Evolutionary conservation across 23 tunicate genomes (phyloP), one percentile per base, ranked within the genome.

Genomic region (Corella eumyota): DNA sequence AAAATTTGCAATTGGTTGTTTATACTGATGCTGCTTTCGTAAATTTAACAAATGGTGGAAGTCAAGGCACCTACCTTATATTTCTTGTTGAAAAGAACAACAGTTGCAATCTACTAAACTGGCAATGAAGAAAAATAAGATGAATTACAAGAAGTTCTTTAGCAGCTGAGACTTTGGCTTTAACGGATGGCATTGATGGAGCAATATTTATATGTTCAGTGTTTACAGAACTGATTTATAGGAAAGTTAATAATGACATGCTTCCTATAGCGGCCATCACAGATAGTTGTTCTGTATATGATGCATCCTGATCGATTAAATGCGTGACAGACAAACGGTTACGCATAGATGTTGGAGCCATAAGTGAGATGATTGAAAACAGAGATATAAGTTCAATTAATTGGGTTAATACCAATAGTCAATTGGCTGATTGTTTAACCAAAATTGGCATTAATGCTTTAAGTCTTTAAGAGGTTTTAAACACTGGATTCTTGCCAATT

Each of bases 141-240:
- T 15, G 63, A 58, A 36, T 31, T 23, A 36, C 30, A 4, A 34
- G 63, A 58, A 58, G 63, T 25, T 26, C 63, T 6, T 25, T 58
- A 6, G 63, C 63, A 6, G 63, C 63, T 5, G 63, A 58, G n/a
- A 31, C 63, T 13, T 25, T 58, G 25, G 63, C 63, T 5, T 26
- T 58, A 36, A 15, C 63, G 27, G 63, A 58, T 11, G 59, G 21
- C 7, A 22, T 53, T 11, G 59, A 53, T 53, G 59, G 22, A 13
- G 59, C 59, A 19, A 53, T 53, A 9, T 53, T 7, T n/a, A 19
- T 53, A 7, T 9, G 9, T 13, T n/a, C 59, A 22, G 15, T 53
- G 7, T 53, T 19, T 53, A 19, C 21, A 11, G 59, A 53, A 22
- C 15, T 53, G 11, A 11, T 40, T 11, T 40, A 11, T 40, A 15